Conservation (phyloP, 2,888 invertebrate species). For the Graphium colonna region DNA sequence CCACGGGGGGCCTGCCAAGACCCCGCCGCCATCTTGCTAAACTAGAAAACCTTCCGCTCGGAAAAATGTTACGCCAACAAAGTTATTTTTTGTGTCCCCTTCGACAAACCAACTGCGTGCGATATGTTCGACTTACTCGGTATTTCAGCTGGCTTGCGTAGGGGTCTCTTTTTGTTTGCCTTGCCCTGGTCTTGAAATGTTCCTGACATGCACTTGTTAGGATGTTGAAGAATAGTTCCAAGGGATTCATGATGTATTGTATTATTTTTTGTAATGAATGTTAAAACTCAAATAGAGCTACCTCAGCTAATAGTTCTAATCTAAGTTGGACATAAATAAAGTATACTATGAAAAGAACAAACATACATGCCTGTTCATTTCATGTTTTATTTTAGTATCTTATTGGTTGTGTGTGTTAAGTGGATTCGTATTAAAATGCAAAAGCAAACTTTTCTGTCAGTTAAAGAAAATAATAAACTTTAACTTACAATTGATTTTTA, state of each 20-base stretch:
- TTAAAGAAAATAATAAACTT: too few relatives aligned
- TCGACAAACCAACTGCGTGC: slow-evolving; percentile 8
- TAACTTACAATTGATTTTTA: too few relatives aligned
- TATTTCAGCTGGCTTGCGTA: background rate
- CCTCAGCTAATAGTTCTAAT: slow-evolving; percentile 29
- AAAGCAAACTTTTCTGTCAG: too few relatives aligned
- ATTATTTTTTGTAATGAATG: background rate
- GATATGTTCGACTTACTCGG: background rate
- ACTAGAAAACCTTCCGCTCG: slow-evolving; percentile 27
- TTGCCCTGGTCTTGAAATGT: background rate
- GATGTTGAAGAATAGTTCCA: too few relatives aligned
- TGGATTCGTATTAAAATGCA: too few relatives aligned
- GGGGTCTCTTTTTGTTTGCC: background rate
- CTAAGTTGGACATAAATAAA: too few relatives aligned
- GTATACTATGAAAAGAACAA: too few relatives aligned
- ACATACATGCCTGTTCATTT: too few relatives aligned
- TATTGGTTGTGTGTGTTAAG: too few relatives aligned
- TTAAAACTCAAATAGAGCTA: slow-evolving; percentile 24
- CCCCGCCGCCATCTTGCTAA: slow-evolving; percentile 29
- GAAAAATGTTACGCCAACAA: slow-evolving; percentile 17
- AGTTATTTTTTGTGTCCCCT: background rate
- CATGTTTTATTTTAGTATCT: too few relatives aligned
- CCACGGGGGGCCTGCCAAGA: slow-evolving; percentile 32
- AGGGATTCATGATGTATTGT: too few relatives aligned
- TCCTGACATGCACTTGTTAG: background rate